Conservation (phyloP, 2,888 invertebrate genomes). For the Tenthredo distinguenda region DNA sequence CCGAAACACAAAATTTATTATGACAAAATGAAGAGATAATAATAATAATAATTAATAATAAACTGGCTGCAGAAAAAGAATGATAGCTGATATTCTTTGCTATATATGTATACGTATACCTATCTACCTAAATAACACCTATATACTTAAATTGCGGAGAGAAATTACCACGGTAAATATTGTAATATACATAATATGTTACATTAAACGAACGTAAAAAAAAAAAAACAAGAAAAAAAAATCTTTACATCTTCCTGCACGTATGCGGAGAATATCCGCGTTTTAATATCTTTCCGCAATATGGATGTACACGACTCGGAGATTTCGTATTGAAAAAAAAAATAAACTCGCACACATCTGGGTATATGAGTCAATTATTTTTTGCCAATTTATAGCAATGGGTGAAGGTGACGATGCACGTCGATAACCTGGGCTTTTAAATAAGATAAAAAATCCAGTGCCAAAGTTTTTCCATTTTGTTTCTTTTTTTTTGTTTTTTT, state of each 20-base stretch:
- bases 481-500: background rate
- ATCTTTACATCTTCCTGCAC: background rate
- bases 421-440: background rate
- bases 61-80: background rate
- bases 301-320: background rate
- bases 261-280: background rate
- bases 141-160: background rate
- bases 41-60: constrained; percentile 56
- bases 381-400: background rate
- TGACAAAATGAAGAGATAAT: constrained; percentile 61
- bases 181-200: background rate
- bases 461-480: background rate
- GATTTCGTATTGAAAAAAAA: background rate
- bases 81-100: background rate
- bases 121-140: background rate
- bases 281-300: background rate
- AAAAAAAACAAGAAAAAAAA: background rate
- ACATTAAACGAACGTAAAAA: background rate
- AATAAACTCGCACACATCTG: background rate
- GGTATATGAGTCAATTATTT: background rate
- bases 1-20: constrained; percentile 68
- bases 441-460: background rate
- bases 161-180: background rate
- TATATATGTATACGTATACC: background rate
- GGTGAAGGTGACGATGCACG: background rate